Evolutionary conservation across 2,113 vertebrate genomes (phyloP), one percentile per base, ranked within the genome.

Genomic region (Gymnogyps californianus): DNA sequence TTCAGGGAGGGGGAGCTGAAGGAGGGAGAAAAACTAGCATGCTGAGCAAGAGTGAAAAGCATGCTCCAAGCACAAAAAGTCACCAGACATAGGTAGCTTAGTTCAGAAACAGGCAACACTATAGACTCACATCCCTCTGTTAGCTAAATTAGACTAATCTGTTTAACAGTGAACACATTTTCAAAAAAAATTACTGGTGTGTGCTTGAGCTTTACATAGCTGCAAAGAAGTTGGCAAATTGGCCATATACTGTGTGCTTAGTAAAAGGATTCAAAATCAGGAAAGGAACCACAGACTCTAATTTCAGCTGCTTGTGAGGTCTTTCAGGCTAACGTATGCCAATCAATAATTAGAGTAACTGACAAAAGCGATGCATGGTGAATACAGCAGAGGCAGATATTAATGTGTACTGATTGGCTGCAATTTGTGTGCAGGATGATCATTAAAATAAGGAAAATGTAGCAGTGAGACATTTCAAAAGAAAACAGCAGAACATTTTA

Each of bases 341-440:
- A 93, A n/a, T 93, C 88, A 93, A 61, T 76, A 84, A 91, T 87
- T 83, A 83, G 34, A 90, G 70, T 65, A 74, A 61, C 34, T 91
- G n/a, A 72, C 84, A 65, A 66, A 93, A 62, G 47, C 34, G 90
- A 57, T 87, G 51, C 13, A 17, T 65, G 5, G n/a, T 87, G 59
- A 88, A 83, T n/a, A 61, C 52, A 85, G 34, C 46, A 69, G 42
- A 91, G 44, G 20, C 52, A 54, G 67, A 77, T 75, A 71, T 62
- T 77, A 86, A 57, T 90, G 49, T 78, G 19, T 29, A 69, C 10
- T 79, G 78, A 96, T 79, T 85, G 38, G 18, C n/a, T 83, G 40
- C 49, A 90, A 49, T 91, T 83, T 87, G 13, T 57, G 40, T 42
- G 11, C 44, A 55, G 49, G 15, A 61, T 38, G 52, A 32, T 57